These are phyloP conservation scores for Archips crataeganus DNA, from an alignment of 2,888 invertebrate species.

Conservation along the genomic window DNA sequence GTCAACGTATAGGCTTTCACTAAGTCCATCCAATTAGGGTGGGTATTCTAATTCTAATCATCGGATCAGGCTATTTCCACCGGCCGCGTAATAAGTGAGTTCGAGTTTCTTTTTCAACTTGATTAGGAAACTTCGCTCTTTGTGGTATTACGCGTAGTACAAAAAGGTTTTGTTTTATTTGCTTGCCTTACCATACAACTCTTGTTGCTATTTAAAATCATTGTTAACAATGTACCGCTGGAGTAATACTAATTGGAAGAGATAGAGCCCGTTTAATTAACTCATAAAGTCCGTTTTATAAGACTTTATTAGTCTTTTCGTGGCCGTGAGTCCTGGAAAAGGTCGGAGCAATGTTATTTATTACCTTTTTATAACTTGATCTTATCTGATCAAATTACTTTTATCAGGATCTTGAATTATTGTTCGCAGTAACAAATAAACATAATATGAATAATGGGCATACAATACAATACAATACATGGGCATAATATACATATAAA, in stretches of 20 bases:
- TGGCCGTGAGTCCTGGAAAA: not conserved
- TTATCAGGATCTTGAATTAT: not conserved
- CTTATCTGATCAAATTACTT: not conserved
- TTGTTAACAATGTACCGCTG: not conserved
- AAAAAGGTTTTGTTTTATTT: constrained; percentile 6
- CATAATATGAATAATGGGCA: too few species aligned
- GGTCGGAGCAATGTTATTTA: not conserved
- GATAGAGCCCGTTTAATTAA: not conserved
- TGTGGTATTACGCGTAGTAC: not conserved
- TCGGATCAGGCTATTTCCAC: constrained; percentile 15
- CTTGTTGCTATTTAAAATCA: not conserved
- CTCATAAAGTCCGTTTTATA: not conserved
- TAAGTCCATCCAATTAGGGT: constrained; percentile 18
- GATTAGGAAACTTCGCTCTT: constrained; percentile 15
- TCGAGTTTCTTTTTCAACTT: constrained; percentile 12
- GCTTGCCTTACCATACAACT: not conserved
- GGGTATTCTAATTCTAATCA: constrained; percentile 23
- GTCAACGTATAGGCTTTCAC: constrained; percentile 17
- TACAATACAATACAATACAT: too few species aligned
- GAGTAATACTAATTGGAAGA: not conserved
- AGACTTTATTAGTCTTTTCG: not conserved
- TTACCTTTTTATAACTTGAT: not conserved
- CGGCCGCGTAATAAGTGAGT: constrained; percentile 3
- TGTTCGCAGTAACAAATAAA: not conserved
- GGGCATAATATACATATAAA: too few species aligned